Evolutionary conservation across 1,140 invertebrate genomes (phyloP).

Genomic region (Drosophila ironensis): DNA sequence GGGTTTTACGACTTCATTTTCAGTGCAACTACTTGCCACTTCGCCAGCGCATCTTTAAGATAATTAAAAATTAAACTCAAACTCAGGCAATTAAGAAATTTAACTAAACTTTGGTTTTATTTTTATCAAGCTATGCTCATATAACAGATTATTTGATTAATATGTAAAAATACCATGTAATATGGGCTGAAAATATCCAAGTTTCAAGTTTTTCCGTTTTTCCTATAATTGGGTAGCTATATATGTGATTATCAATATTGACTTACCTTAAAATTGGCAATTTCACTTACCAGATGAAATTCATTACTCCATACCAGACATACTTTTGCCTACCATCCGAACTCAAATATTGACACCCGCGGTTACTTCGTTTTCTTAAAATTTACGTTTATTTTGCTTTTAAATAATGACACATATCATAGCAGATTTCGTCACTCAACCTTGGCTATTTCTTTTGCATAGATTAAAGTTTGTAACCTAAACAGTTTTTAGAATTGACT

Average conservation of each 20-base stretch:
- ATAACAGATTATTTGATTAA: too few species aligned
- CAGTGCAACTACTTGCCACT: constrained; percentile 1
- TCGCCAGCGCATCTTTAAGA: background rate
- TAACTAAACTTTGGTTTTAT: too few species aligned
- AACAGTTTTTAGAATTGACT: constrained; percentile 43
- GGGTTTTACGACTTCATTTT: constrained; percentile 26
- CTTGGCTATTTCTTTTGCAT: constrained; percentile 9
- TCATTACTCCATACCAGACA: too few species aligned
- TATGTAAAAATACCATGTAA: too few species aligned
- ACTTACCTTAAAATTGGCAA: background rate
- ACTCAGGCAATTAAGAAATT: background rate
- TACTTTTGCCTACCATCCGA: background rate
- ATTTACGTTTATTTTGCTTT: constrained; percentile 1
- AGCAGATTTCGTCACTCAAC: background rate
- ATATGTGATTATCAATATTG: constrained; percentile 17
- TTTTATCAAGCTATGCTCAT: too few species aligned
- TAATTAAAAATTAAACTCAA: background rate
- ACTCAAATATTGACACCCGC: background rate
- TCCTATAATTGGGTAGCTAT: too few species aligned
- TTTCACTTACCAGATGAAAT: background rate
- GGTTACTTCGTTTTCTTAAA: background rate
- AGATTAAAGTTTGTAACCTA: constrained; percentile 34
- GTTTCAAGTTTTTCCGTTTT: background rate
- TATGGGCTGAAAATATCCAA: too few species aligned
- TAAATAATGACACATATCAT: background rate